phyloP scores from a whole-genome alignment of 2,888 invertebrate genomes.

The Mellilla xanthometata region DNA sequence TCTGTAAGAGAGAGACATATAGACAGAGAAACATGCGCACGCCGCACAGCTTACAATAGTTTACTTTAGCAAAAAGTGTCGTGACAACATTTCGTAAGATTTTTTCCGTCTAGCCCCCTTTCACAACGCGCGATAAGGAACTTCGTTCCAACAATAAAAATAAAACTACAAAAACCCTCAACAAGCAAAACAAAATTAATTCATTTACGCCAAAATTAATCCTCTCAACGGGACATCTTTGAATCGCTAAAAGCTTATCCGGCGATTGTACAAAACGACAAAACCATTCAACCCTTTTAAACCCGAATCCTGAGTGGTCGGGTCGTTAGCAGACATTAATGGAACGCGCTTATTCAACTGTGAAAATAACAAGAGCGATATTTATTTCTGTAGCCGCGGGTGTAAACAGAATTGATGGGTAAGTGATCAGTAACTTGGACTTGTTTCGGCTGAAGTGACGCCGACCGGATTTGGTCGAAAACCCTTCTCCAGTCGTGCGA shows the following conservation, averaged over 20 bases:
- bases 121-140: too few relatives aligned
- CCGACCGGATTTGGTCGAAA: neutral
- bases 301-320: slow-evolving; percentile 78
- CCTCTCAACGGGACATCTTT: slow-evolving; percentile 65
- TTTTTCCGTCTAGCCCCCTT: too few relatives aligned
- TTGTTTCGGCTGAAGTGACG: slow-evolving; percentile 2
- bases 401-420: slow-evolving; percentile 18
- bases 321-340: slow-evolving; percentile 82
- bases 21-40: too few relatives aligned
- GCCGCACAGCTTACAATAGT: too few relatives aligned
- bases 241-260: slow-evolving; percentile 77
- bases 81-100: too few relatives aligned
- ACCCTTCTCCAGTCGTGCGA: neutral
- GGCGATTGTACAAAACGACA: slow-evolving; percentile 76
- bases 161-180: too few relatives aligned
- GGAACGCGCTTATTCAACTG: slow-evolving; percentile 74
- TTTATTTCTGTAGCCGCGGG: slow-evolving; percentile 23
- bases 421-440: slow-evolving; percentile 13
- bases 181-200: slow-evolving; percentile 40
- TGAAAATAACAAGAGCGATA: slow-evolving; percentile 72
- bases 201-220: slow-evolving; percentile 55
- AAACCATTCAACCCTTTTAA: slow-evolving; percentile 79
- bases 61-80: too few relatives aligned
- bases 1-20: too few relatives aligned
- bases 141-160: too few relatives aligned